Conservation (phyloP, 1,140 invertebrate genomes). For the Hestina assimilis region DNA sequence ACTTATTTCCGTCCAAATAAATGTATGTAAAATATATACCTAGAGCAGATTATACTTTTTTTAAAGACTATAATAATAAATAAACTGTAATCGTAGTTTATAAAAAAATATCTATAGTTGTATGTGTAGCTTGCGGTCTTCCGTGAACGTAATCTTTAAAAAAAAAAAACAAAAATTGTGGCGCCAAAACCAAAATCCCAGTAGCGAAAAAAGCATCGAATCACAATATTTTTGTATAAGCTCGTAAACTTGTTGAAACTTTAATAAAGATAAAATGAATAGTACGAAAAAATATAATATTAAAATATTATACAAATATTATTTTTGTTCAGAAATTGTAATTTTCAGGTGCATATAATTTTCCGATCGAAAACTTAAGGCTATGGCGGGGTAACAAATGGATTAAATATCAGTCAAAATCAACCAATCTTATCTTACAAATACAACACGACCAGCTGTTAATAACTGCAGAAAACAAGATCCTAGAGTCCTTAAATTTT, state of each 20-base stretch:
- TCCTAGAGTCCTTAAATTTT: constrained; percentile 57
- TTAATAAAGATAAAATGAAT: not conserved
- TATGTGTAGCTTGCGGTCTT: too few relatives aligned
- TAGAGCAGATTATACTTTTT: too few relatives aligned
- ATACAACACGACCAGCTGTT: constrained; percentile 58
- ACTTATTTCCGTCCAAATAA: too few relatives aligned
- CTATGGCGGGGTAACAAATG: constrained; percentile 48
- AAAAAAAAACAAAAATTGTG: not conserved
- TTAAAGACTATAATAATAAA: too few relatives aligned
- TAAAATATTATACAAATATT: not conserved
- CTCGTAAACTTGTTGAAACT: not conserved
- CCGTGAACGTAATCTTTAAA: too few relatives aligned
- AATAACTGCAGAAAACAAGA: constrained; percentile 42
- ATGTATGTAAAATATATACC: too few relatives aligned
- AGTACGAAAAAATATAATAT: not conserved
- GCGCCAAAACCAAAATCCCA: too few relatives aligned
- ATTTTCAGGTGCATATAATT: constrained; percentile 15
- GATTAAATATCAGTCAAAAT: constrained; percentile 40
- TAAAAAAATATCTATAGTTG: too few relatives aligned
- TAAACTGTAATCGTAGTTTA: too few relatives aligned
- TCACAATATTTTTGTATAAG: not conserved
- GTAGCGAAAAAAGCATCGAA: too few relatives aligned
- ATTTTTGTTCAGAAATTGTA: too few relatives aligned
- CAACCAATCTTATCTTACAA: constrained; percentile 33
- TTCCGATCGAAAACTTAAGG: constrained; percentile 54